Evolutionary conservation across 2,797 vertebrate species (phyloP).

Genomic region (Coregonus sp.): DNA sequence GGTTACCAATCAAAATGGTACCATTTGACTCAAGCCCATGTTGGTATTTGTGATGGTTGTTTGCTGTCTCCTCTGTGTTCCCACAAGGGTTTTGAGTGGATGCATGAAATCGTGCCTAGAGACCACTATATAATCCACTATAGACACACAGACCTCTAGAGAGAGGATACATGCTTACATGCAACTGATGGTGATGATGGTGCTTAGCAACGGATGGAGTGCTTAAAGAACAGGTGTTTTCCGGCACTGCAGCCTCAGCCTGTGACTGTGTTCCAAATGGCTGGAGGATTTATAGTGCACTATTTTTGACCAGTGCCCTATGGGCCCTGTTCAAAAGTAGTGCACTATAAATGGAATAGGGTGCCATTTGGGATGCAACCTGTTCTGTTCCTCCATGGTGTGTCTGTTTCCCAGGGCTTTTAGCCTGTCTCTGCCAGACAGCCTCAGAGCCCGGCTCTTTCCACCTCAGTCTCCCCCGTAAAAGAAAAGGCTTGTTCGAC

Average conservation of each 20-base stretch:
- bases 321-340: neutral
- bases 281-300: neutral
- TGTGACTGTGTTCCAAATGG: neutral
- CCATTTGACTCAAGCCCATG: neutral
- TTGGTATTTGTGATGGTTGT: neutral
- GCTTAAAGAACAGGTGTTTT: neutral
- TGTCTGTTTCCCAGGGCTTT: neutral
- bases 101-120: neutral
- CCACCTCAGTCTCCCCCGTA: constrained; percentile 3
- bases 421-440: neutral
- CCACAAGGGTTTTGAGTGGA: neutral
- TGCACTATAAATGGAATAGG: neutral
- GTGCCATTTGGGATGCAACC: neutral
- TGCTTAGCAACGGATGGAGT: neutral
- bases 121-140: neutral
- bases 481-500: constrained; percentile 50
- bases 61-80: neutral
- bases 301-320: neutral
- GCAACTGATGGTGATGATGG: neutral
- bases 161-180: neutral
- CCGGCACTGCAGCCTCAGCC: neutral
- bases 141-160: neutral
- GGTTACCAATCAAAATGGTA: neutral
- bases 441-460: neutral
- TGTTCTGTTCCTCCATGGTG: neutral